Conservation (phyloP, 2,888 invertebrate species). For the Parthenolecanium corni region DNA sequence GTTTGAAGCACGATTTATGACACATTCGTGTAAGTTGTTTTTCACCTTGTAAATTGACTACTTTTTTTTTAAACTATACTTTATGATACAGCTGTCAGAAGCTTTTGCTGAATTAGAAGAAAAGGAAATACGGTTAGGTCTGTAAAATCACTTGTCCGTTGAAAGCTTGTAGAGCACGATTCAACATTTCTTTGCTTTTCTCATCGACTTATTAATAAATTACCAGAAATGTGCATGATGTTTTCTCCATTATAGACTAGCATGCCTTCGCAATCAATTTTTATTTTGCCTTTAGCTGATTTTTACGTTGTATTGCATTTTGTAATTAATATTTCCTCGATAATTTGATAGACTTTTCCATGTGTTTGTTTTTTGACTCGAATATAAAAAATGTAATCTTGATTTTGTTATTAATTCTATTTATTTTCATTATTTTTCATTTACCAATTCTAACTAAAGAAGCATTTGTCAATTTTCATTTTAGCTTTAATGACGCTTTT, state of each 20-base stretch:
- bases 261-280: too few relatives aligned
- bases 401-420: not conserved
- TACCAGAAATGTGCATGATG: too few relatives aligned
- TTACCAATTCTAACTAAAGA: not conserved
- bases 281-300: too few relatives aligned
- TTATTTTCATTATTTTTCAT: not conserved
- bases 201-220: too few relatives aligned
- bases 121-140: conserved; percentile 36
- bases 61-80: not conserved
- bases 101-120: conserved; percentile 37
- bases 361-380: too few relatives aligned
- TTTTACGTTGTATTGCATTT: not conserved
- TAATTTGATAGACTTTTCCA: not conserved
- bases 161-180: conserved; percentile 7
- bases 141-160: conserved; percentile 28
- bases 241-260: too few relatives aligned
- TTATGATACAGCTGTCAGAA: conserved; percentile 35
- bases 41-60: too few relatives aligned
- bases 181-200: not conserved
- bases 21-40: too few relatives aligned
- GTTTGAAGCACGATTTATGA: too few relatives aligned
- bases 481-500: not conserved
- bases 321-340: not conserved
- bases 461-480: not conserved
- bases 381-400: too few relatives aligned